Percentiles rank a stretch among this genome's conserved stretches.
Conservation (phyloP, 2,113 vertebrate genomes). For the Prionailurus viverrinus region DNA sequence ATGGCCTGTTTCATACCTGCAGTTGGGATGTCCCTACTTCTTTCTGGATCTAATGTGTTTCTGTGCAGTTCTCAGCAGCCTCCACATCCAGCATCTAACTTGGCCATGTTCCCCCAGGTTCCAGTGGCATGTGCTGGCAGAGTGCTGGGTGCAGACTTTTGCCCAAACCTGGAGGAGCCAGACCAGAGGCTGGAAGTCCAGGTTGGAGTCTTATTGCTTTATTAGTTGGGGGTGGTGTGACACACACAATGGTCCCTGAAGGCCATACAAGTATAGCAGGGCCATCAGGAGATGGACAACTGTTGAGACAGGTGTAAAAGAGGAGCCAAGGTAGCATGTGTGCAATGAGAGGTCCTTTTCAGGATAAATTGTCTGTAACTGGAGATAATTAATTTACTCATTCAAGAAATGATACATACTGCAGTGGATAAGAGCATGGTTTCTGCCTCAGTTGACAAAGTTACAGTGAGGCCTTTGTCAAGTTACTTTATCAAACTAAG, state of each 20-base stretch:
- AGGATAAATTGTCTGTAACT: background rate
- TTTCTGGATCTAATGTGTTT: background rate
- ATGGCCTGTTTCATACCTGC: background rate
- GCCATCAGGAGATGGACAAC: background rate
- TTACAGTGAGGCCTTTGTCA: background rate
- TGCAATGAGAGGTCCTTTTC: background rate
- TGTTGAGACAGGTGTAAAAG: background rate
- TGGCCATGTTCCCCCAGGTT: slow-evolving; percentile 80
- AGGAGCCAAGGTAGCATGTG: background rate
- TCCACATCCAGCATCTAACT: slow-evolving; percentile 74
- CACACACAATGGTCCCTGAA: background rate
- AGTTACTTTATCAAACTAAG: background rate
- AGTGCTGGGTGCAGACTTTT: slow-evolving; percentile 83
- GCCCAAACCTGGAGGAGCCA: slow-evolving; percentile 84
- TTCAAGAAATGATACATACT: background rate
- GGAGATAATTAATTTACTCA: background rate
- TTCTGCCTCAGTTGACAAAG: background rate
- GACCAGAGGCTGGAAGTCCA: slow-evolving; percentile 84
- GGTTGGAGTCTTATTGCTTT: slow-evolving; percentile 83
- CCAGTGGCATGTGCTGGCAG: slow-evolving; percentile 82
- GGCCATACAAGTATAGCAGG: background rate
- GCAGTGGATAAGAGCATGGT: background rate
- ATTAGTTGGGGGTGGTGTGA: slow-evolving; percentile 72
- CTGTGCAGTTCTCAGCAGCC: slow-evolving; percentile 42
- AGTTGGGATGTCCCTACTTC: background rate